These are phyloP conservation scores for Iselma pallidipennis DNA, from an alignment of 2,888 invertebrate genomes.

Conservation along the genomic window DNA sequence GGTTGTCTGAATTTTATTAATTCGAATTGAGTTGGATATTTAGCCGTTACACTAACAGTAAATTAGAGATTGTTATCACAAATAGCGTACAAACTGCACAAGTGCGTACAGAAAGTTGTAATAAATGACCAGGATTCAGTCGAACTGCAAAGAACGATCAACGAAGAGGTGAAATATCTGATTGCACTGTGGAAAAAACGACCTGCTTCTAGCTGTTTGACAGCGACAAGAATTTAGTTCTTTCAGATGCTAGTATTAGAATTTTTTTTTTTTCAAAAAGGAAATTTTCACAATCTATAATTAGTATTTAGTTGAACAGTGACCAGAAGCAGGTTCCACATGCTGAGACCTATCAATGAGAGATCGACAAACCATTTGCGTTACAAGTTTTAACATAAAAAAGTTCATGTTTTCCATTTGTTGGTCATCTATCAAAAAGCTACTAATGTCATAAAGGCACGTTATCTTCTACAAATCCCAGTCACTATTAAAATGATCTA, in stretches of 20 bases:
- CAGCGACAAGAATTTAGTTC: not conserved
- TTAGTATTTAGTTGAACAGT: no score
- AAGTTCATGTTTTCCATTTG: conserved; percentile 35
- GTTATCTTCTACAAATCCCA: conserved; percentile 35
- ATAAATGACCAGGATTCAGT: conserved; percentile 1
- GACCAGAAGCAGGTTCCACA: conserved; percentile 28
- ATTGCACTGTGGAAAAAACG: not conserved
- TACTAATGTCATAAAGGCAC: conserved; percentile 30
- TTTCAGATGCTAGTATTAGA: not conserved
- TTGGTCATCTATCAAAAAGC: conserved; percentile 31
- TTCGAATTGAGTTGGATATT: not conserved
- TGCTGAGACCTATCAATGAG: conserved; percentile 32
- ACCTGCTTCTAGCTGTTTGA: not conserved
- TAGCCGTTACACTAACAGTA: conserved; percentile 4
- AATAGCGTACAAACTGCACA: conserved; percentile 8
- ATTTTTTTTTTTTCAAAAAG: not conserved
- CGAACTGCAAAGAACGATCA: not conserved
- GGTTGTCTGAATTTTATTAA: conserved; percentile 1
- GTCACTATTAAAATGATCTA: conserved; percentile 40
- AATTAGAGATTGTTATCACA: conserved; percentile 6
- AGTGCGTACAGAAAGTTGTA: conserved; percentile 4
- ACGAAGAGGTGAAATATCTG: not conserved
- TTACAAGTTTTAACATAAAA: conserved; percentile 26
- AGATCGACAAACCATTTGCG: conserved; percentile 30
- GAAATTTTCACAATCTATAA: not conserved